Percentiles rank a stretch among this genome's conserved stretches.
Conservation (phyloP, 2,797 vertebrate genomes). For the Amniataba percoides region DNA sequence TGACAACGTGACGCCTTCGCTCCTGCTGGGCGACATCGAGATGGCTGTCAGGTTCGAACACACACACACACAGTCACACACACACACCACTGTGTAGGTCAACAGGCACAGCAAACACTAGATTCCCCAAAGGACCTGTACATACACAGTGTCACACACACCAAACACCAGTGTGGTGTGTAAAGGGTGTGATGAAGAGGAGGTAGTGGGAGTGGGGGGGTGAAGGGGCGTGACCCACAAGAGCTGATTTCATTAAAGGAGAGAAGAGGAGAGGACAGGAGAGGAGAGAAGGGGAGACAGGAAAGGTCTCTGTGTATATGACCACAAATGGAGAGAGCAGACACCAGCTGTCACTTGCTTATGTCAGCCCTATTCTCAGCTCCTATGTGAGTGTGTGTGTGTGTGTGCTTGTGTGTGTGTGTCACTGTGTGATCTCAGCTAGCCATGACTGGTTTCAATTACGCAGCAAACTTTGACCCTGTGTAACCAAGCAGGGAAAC, state of each 20-base stretch:
- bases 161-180: conserved; percentile 65
- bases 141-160: conserved; percentile 78
- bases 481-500: conserved; percentile 78
- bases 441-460: conserved; percentile 80
- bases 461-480: conserved; percentile 85
- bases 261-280: conserved; percentile 29
- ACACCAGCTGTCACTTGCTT: conserved; percentile 94
- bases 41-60: conserved; percentile 78
- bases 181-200: conserved; percentile 67
- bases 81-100: conserved; percentile 77
- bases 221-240: conserved; percentile 60
- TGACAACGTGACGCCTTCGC: conserved; percentile 63
- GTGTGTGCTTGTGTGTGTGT: conserved; percentile 67
- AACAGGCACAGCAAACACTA: conserved; percentile 80
- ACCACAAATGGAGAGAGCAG: conserved; percentile 86
- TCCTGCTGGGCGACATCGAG: conserved; percentile 71
- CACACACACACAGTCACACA: conserved; percentile 73
- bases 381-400: conserved; percentile 65
- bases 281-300: conserved; percentile 36
- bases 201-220: conserved; percentile 13
- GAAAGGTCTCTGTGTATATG: conserved; percentile 77
- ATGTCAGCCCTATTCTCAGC: conserved; percentile 88
- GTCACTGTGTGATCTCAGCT: conserved; percentile 73
- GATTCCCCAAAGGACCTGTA: conserved; percentile 83
- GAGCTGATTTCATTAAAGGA: conserved; percentile 70